These are phyloP conservation scores for Semaprochilodus insignis DNA, from an alignment of 2,797 vertebrate species.

Conservation along the genomic window DNA sequence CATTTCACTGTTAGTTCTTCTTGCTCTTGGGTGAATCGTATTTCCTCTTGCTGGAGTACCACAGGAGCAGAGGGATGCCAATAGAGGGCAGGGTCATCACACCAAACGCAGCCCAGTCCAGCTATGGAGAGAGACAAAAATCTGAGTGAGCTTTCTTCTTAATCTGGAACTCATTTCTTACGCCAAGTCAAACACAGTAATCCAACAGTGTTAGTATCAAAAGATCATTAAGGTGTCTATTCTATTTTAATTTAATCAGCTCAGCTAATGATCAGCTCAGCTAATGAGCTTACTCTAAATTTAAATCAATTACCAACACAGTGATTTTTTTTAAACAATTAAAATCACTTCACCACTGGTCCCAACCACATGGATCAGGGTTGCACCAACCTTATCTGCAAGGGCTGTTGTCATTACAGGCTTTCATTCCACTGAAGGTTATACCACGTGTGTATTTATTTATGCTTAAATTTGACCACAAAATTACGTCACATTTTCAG, in stretches of 20 bases:
- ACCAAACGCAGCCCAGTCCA: constrained; percentile 96
- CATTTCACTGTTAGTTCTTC: constrained; percentile 84
- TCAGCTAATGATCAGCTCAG: too few species aligned
- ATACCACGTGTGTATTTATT: too few species aligned
- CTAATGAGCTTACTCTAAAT: too few species aligned
- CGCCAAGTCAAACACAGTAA: neutral
- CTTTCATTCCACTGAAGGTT: too few species aligned
- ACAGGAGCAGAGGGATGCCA: constrained; percentile 92
- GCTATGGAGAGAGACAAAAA: constrained; percentile 69
- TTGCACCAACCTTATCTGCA: too few species aligned
- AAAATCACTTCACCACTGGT: too few species aligned
- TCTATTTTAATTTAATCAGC: neutral
- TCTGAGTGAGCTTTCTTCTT: neutral
- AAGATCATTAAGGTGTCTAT: neutral
- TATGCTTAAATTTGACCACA: too few species aligned
- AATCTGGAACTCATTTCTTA: neutral
- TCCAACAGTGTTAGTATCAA: neutral
- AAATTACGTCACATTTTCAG: too few species aligned
- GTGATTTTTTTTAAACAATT: too few species aligned
- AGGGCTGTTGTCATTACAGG: too few species aligned
- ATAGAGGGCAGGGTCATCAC: constrained; percentile 98
- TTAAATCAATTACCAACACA: too few species aligned
- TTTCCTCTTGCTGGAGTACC: constrained; percentile 97
- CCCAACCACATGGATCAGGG: too few species aligned
- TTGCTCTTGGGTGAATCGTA: constrained; percentile 92